Percentiles rank a stretch among this genome's conserved stretches.
phyloP scores from a whole-genome alignment of 1,140 invertebrate genomes.

The Drosophila mojavensis region DNA sequence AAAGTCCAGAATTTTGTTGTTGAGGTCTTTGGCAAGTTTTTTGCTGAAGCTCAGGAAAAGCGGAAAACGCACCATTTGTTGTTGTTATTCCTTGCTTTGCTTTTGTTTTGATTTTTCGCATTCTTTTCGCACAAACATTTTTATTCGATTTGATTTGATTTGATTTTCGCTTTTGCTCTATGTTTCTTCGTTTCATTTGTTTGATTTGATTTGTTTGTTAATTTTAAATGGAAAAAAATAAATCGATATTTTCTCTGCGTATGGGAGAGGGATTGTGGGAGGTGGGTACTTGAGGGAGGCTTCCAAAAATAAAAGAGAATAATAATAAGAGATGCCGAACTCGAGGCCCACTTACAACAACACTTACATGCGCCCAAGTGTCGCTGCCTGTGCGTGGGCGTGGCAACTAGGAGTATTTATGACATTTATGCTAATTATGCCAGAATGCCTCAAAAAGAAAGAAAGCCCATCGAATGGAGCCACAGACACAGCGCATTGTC shows the following conservation, averaged over 20 bases:
- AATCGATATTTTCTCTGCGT: constrained; percentile 51
- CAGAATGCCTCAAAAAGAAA: constrained; percentile 36
- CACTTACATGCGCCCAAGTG: constrained; percentile 43
- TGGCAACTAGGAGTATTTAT: constrained; percentile 56
- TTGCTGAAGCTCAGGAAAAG: background rate
- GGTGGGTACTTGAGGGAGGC: too few relatives aligned
- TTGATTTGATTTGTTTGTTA: constrained; percentile 79
- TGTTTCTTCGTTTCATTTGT: constrained; percentile 41
- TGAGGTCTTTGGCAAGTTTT: constrained; percentile 20
- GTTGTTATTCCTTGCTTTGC: too few relatives aligned
- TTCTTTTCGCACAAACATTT: constrained; percentile 59
- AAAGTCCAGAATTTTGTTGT: too few relatives aligned
- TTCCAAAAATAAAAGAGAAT: constrained; percentile 4
- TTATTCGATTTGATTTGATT: constrained; percentile 54
- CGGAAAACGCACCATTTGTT: background rate
- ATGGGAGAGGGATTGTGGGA: too few relatives aligned
- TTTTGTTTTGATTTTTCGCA: constrained; percentile 26
- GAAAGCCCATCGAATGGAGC: background rate
- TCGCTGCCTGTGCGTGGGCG: constrained; percentile 26
- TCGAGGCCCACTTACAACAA: constrained; percentile 28
- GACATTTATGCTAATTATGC: constrained; percentile 75
- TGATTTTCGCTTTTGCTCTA: constrained; percentile 4
- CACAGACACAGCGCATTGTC: constrained; percentile 20
- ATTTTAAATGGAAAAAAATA: constrained; percentile 57
- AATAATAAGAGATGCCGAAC: constrained; percentile 21